phyloP scores from a whole-genome alignment of 2,113 vertebrate species.

The Sminthopsis crassicaudata region DNA sequence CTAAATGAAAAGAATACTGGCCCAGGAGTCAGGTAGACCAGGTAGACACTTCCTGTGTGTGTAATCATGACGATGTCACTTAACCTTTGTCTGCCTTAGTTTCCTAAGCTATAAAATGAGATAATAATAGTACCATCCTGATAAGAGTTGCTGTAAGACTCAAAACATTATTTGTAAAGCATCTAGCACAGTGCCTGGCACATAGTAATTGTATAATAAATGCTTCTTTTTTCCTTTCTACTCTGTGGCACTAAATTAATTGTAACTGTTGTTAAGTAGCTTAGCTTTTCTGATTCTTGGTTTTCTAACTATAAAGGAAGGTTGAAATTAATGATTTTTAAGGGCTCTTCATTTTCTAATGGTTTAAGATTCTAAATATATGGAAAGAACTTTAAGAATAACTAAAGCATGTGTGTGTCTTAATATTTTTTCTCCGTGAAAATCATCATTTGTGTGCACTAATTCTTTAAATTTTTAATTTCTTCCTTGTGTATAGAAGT shows the following conservation, averaged over 20 bases:
- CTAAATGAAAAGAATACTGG: background rate
- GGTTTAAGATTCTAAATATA: background rate
- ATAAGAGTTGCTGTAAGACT: background rate
- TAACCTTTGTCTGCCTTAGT: background rate
- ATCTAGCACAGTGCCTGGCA: background rate
- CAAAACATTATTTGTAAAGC: background rate
- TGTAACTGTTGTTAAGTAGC: background rate
- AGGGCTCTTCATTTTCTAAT: background rate
- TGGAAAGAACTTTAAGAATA: background rate
- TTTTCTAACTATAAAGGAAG: background rate
- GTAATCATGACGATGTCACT: background rate
- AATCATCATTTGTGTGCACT: background rate
- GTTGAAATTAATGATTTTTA: background rate
- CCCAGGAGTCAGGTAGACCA: background rate
- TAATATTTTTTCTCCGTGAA: conserved; percentile 10
- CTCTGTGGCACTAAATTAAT: background rate
- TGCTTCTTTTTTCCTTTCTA: background rate
- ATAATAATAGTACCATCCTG: background rate
- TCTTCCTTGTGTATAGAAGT: background rate
- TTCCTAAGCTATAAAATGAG: background rate
- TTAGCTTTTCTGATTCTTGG: background rate
- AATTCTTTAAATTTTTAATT: background rate
- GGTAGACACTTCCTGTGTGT: background rate
- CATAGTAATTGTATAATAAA: background rate
- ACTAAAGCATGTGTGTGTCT: background rate